phyloP scores from a whole-genome alignment of 2,888 invertebrate genomes.

The Mechanitis messenoides region DNA sequence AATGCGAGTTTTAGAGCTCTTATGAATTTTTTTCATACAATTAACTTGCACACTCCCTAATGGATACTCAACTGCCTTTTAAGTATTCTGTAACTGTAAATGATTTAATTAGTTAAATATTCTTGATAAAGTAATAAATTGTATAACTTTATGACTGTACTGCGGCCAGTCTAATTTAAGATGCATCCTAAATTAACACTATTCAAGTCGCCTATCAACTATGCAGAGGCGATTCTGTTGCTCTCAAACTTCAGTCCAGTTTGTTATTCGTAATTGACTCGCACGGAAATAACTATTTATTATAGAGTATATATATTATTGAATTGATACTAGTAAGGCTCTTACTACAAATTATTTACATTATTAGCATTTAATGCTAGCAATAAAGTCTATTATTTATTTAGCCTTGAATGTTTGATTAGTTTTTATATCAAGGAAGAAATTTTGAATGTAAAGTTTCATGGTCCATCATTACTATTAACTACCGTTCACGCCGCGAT shows the following conservation, averaged over 20 bases:
- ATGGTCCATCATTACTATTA: too few species aligned
- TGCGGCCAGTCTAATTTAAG: conserved; percentile 13
- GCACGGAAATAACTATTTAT: conserved; percentile 4
- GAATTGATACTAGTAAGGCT: conserved; percentile 1
- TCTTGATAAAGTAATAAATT: conserved; percentile 20
- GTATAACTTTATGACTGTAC: conserved; percentile 16
- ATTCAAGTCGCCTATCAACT: conserved; percentile 21
- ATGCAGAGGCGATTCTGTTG: conserved; percentile 11
- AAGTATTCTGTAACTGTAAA: conserved; percentile 57
- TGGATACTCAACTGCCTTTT: conserved; percentile 48
- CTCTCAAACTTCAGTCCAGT: conserved; percentile 15
- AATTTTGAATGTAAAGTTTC: too few species aligned
- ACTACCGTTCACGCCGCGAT: too few species aligned
- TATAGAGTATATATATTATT: background rate
- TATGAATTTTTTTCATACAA: conserved; percentile 66
- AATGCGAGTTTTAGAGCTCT: conserved; percentile 66
- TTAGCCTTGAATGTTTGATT: conserved; percentile 8
- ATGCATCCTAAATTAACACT: conserved; percentile 22
- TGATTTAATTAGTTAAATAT: conserved; percentile 45
- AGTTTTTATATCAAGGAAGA: conserved; percentile 23
- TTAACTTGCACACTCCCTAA: conserved; percentile 56
- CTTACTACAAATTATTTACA: background rate
- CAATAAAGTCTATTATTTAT: conserved; percentile 11
- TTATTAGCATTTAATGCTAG: background rate
- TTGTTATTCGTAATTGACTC: conserved; percentile 6